phyloP scores from a whole-genome alignment of 2,797 vertebrate genomes.

The Chrysocyon brachyurus region DNA sequence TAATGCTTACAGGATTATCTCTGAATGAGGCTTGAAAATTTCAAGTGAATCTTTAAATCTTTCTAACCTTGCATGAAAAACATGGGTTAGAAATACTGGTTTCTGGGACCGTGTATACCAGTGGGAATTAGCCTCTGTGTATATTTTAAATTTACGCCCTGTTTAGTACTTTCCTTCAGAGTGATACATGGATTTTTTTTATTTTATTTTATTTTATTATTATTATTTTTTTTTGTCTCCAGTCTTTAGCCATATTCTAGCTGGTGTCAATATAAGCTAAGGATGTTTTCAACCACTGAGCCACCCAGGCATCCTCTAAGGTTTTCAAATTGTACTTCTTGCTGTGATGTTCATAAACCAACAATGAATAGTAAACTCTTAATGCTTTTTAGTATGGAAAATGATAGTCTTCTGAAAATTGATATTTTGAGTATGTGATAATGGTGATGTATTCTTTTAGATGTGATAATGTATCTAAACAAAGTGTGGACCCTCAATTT shows the following conservation, averaged over 20 bases:
- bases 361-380: background rate
- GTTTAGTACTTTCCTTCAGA: background rate
- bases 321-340: constrained; percentile 41
- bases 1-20: background rate
- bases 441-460: constrained; percentile 72
- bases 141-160: background rate
- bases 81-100: constrained; percentile 15
- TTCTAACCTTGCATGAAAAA: background rate
- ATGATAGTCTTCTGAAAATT: constrained; percentile 59
- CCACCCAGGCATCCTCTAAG: too few relatives aligned
- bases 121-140: background rate
- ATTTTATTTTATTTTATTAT: too few relatives aligned
- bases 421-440: constrained; percentile 60
- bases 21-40: constrained; percentile 2
- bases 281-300: background rate
- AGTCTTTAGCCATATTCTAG: constrained; percentile 40
- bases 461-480: too few relatives aligned
- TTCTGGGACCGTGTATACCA: background rate
- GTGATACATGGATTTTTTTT: background rate
- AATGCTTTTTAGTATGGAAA: constrained; percentile 46
- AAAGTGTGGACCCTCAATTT: constrained; percentile 72
- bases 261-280: background rate
- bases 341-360: constrained; percentile 57
- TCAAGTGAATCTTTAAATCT: background rate
- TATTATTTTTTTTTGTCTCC: background rate